phyloP scores from a whole-genome alignment of 2,888 invertebrate species.

The Ectemnius cavifrons region DNA sequence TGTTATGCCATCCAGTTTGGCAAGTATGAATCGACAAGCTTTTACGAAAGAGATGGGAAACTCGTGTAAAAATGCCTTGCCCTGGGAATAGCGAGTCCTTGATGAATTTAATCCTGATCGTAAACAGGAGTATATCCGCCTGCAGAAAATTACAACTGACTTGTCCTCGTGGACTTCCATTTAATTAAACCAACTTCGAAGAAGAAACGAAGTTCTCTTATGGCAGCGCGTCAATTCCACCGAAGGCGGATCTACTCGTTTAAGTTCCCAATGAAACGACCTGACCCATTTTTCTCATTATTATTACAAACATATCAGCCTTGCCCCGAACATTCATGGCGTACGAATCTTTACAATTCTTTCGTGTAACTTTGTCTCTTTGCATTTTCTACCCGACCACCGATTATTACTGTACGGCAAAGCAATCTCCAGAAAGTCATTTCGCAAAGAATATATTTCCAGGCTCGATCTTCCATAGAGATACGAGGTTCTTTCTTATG shows the following conservation, averaged over 20 bases:
- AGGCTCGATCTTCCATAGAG: slow-evolving; percentile 27
- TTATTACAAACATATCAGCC: too few relatives aligned
- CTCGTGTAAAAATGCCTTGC: neutral
- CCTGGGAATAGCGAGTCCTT: slow-evolving; percentile 7
- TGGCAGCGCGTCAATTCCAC: slow-evolving; percentile 22
- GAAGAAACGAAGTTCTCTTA: slow-evolving; percentile 17
- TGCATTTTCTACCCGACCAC: neutral
- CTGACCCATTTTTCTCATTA: slow-evolving; percentile 5
- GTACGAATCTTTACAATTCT: too few relatives aligned
- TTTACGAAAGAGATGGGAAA: neutral
- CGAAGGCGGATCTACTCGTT: slow-evolving; percentile 13
- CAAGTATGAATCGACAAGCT: neutral
- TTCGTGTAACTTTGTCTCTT: neutral
- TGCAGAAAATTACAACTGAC: slow-evolving; percentile 24
- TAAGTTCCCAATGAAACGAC: slow-evolving; percentile 1
- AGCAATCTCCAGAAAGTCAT: slow-evolving; percentile 36
- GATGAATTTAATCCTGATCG: slow-evolving; percentile 23
- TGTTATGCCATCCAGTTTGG: too few relatives aligned
- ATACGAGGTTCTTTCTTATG: slow-evolving; percentile 30
- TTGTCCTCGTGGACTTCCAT: slow-evolving; percentile 29
- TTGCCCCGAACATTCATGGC: too few relatives aligned
- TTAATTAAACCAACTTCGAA: slow-evolving; percentile 46
- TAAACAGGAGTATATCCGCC: slow-evolving; percentile 35
- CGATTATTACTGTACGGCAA: slow-evolving; percentile 40
- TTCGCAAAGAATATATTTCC: slow-evolving; percentile 38